Conservation (phyloP, 2,797 vertebrate genomes). For the Botia kubotai region DNA sequence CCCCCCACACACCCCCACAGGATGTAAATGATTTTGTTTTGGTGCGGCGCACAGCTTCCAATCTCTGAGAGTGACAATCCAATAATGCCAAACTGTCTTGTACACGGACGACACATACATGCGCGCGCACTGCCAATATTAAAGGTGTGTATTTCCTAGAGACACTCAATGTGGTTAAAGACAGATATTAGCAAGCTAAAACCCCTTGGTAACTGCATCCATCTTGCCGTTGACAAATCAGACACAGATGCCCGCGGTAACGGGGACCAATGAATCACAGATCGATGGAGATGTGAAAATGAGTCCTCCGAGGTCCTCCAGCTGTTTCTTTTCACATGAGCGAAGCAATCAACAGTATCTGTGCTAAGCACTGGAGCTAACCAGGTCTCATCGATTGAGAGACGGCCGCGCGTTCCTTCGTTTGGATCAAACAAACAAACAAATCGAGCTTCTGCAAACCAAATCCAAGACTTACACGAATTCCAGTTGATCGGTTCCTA, state of each 20-base stretch:
- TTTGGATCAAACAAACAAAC: constrained; percentile 9
- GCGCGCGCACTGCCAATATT: constrained; percentile 28
- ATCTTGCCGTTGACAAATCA: constrained; percentile 39
- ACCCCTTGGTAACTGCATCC: constrained; percentile 10
- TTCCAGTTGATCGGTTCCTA: constrained; percentile 23
- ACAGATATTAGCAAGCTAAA: constrained; percentile 29
- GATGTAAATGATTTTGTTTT: constrained; percentile 58
- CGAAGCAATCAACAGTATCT: constrained; percentile 30
- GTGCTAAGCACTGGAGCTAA: constrained; percentile 33
- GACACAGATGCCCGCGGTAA: constrained; percentile 40
- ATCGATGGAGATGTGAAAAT: constrained; percentile 51
- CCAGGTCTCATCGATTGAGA: constrained; percentile 36
- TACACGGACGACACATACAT: constrained; percentile 56
- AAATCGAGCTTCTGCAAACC: constrained; percentile 6
- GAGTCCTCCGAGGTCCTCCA: constrained; percentile 49
- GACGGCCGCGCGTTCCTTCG: not conserved
- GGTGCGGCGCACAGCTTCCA: constrained; percentile 62
- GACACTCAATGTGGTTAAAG: constrained; percentile 18
- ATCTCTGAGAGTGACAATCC: constrained; percentile 64
- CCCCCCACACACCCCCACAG: constrained; percentile 52
- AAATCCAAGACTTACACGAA: not conserved
- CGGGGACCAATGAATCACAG: constrained; percentile 42
- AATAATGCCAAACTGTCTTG: constrained; percentile 42
- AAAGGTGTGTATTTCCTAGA: constrained; percentile 51
- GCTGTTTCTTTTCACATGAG: constrained; percentile 46